Base-by-base conservation (phyloP, 2,797 vertebrate genomes). In the Micrastur ruficollis region DNA sequence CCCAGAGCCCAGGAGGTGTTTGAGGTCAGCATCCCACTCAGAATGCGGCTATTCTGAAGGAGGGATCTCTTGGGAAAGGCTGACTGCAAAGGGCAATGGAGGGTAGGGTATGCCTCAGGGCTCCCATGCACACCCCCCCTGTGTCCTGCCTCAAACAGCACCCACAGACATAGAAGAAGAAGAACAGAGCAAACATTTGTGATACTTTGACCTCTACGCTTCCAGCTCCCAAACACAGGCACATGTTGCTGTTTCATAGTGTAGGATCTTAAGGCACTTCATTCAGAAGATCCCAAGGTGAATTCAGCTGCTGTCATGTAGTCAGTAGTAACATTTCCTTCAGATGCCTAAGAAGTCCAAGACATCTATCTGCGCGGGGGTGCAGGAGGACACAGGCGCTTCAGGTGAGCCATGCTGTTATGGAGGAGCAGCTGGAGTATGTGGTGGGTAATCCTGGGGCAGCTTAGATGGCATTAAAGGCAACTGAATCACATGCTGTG, bases 101-200 rank as follows among this genome's bases (percentile, higher is more conserved):
- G 40, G 27, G 11, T 21, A 23, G 44, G 18, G 17, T 26, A 6
- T 13, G 31, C 38, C 42, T 56, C 44, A 4, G 17, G 18, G 59
- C 27, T 74, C 9, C 36, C 18, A 21, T 67, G 21, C 16, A 27
- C 59, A 20, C 0, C 3, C 1, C 0, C 19, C 53, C 29, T 9
- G 19, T 29, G 26, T 46, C 66, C 61, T 31, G 29, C n/a, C 53
- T 63, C 42, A 31, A 44, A 65, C 26, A 62, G 58, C n/a, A 62
- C 47, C 29, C 53, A 16, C n/a, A 52, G 44, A 34, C 16, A 9
- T 5, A 14, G 1, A 4, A 32, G 44, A 56, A 40, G 62, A 62
- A 73, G 14, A 89, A 21, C 1, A 49, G 31, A 55, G 14, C 40
- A 73, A 76, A n/a, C 34, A 14, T 55, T 53, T 31, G 52, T 27